Percentiles rank a stretch among this genome's conserved stretches.
Evolutionary conservation across 2,797 vertebrate species (phyloP).

Genomic region (Oreonectes daqikongensis): DNA sequence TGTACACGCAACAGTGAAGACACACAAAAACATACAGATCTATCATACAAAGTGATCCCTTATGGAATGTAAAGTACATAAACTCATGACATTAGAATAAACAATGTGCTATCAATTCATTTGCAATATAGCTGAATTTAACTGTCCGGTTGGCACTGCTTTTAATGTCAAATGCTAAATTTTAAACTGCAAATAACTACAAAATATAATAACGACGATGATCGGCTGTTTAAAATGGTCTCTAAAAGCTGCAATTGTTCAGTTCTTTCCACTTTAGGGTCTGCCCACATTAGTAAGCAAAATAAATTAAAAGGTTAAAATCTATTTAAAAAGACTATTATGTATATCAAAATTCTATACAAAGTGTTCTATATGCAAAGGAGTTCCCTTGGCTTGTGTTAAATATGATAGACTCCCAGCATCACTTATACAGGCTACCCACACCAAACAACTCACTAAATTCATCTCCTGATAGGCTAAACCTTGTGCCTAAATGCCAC

Average conservation of each 20-base stretch:
- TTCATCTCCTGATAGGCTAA: neutral
- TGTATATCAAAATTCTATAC: conserved; percentile 26
- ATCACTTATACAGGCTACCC: conserved; percentile 8
- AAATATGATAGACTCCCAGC: no score
- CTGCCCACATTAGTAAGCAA: neutral
- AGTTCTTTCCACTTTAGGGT: neutral
- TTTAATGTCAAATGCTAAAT: conserved; percentile 12
- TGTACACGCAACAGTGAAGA: conserved; percentile 25
- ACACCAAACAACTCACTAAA: conserved; percentile 5
- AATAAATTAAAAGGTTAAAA: conserved; percentile 43
- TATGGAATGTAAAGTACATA: conserved; percentile 61
- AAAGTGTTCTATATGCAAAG: conserved; percentile 15
- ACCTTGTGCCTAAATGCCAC: conserved; percentile 11
- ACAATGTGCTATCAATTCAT: neutral
- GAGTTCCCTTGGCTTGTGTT: no score
- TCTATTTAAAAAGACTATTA: conserved; percentile 17
- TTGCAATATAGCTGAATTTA: neutral
- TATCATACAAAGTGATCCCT: conserved; percentile 63
- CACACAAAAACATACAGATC: conserved; percentile 34
- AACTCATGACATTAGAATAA: conserved; percentile 20
- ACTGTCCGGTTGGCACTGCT: conserved; percentile 21
- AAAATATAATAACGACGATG: neutral
- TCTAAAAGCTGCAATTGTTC: neutral
- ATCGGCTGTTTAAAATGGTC: neutral
- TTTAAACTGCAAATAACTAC: conserved; percentile 65